Evolutionary conservation across 2,888 invertebrate genomes (phyloP).

Genomic region (Agriopis leucophaearia): DNA sequence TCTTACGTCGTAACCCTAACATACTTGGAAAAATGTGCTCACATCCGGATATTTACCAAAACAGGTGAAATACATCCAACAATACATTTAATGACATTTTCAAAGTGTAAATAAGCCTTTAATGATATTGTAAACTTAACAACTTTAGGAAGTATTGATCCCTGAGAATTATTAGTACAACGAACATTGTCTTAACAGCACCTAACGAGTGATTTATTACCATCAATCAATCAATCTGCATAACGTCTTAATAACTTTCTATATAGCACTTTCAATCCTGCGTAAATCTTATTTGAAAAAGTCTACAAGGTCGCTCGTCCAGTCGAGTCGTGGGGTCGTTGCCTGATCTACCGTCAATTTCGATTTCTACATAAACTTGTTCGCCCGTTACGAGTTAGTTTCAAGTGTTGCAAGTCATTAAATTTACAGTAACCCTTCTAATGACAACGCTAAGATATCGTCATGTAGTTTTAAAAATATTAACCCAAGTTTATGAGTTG

Average conservation of each 20-base stretch:
- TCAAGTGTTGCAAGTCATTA: constrained; percentile 8
- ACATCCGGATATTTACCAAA: too few relatives aligned
- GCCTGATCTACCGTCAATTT: constrained; percentile 61
- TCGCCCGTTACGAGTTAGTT: constrained; percentile 36
- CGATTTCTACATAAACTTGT: constrained; percentile 57
- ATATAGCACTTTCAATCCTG: constrained; percentile 3
- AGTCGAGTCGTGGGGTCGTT: constrained; percentile 32
- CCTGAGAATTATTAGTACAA: not conserved
- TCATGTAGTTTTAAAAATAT: not conserved
- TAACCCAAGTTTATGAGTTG: not conserved
- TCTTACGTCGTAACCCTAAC: too few relatives aligned
- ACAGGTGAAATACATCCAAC: too few relatives aligned
- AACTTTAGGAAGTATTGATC: not conserved
- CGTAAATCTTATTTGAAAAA: constrained; percentile 21
- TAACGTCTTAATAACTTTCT: constrained; percentile 6
- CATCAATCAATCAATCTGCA: not conserved
- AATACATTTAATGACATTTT: too few relatives aligned
- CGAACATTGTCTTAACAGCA: not conserved
- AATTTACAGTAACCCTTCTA: constrained; percentile 17
- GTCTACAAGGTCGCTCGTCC: constrained; percentile 34
- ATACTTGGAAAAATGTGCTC: too few relatives aligned
- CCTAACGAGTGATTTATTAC: not conserved
- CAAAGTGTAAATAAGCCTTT: not conserved
- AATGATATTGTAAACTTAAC: not conserved
- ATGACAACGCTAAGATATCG: not conserved